Percentiles rank a stretch among this genome's conserved stretches.
These are phyloP conservation scores for Athene noctua DNA, from an alignment of 2,113 vertebrate genomes.

Conservation along the genomic window DNA sequence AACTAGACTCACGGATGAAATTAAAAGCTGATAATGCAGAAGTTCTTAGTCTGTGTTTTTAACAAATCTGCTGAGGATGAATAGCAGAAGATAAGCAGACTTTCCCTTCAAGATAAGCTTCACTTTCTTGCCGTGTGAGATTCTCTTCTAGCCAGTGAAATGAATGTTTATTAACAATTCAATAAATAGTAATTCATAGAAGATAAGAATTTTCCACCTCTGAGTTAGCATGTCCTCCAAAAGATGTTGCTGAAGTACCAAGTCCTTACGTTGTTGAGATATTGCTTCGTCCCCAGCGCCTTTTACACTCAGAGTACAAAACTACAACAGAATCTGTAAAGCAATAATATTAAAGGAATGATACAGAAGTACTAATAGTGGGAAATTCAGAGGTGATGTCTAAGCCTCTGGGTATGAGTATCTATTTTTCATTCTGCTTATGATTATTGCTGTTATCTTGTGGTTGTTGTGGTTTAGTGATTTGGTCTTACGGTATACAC, in stretches of 20 bases:
- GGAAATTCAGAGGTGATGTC: neutral
- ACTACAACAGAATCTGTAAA: neutral
- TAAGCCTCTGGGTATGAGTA: neutral
- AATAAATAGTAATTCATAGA: constrained; percentile 50
- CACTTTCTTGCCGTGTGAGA: constrained; percentile 23
- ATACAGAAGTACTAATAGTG: neutral
- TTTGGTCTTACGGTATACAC: neutral
- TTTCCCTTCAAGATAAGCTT: constrained; percentile 43
- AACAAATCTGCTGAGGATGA: constrained; percentile 1
- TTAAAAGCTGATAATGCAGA: constrained; percentile 23
- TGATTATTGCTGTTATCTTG: neutral
- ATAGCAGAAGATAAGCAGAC: constrained; percentile 10
- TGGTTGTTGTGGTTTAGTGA: neutral
- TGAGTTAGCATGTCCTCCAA: constrained; percentile 6
- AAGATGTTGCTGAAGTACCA: neutral
- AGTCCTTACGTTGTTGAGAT: neutral
- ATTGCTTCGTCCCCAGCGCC: neutral
- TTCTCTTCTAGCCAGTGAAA: neutral
- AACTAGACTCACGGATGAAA: neutral
- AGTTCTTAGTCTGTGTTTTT: neutral
- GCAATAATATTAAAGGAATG: neutral
- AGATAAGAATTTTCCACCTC: constrained; percentile 2
- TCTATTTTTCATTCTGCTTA: neutral
- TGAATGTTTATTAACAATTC: constrained; percentile 54
- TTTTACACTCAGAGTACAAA: constrained; percentile 17